Evolutionary conservation across 2,888 invertebrate genomes (phyloP), one percentile per base, ranked within the genome.

Genomic region (Eristalis pertinax): DNA sequence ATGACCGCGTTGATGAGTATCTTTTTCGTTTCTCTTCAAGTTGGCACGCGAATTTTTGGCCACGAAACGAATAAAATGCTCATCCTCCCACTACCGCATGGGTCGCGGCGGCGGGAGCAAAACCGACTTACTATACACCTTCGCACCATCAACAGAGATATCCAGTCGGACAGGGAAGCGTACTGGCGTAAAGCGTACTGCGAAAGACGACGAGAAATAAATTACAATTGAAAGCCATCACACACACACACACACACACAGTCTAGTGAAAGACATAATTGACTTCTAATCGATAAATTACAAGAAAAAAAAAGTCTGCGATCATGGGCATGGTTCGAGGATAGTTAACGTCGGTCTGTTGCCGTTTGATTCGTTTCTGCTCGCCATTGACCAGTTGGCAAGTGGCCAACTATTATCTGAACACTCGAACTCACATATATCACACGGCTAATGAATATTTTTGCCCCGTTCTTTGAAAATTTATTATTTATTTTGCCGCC

Each of bases 381-480:
- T 67, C 72, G 84, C 70, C 80, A 84, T 72, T 84, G 80, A 84
- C 84, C 84, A 65, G 67, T 58, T 84, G 80, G 84, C 84, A 62
- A 72, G 80, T 81, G 80, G 84, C 84, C 84, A 84, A 81, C 72
- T 60, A 80, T 84, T 84, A 81, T 84, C 81, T 76, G 26, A n/a
- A 63, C 60, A 60, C 24, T 60, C 26, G 26, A 60, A 11, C 15
- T 58, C 67, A 67, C 84, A 84, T 84, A 84, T 60, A 84, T 84
- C 80, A 81, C 76, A 62, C 50, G 62, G 69, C 63, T 77, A 62
- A 78, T 72, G 62, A 69, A 70, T 70, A 58, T 75, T 35, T 78
- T 72, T 64, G 65, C 67, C 22, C 13, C 32, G 60, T 43, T 77
- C 26, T 62, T 50, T 50, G 50, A 50, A n/a, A 67, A 68, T 68